phyloP scores from a whole-genome alignment of 2,888 invertebrate species.

The Lomographa bimaculata region DNA sequence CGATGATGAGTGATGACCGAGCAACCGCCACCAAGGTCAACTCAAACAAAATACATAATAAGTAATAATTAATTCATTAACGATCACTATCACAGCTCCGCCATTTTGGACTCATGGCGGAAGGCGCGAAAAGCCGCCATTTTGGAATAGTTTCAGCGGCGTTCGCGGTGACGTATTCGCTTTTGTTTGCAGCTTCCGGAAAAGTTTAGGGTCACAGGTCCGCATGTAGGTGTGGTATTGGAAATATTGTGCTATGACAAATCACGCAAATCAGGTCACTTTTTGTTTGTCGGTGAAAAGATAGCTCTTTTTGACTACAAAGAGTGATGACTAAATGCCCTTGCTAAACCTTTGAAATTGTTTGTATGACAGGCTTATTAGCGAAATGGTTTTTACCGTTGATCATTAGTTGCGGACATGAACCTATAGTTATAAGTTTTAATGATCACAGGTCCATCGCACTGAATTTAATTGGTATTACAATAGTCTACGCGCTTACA shows the following conservation, averaged over 20 bases:
- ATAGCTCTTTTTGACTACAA: no score
- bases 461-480: slow-evolving; percentile 28
- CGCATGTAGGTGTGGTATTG: slow-evolving; percentile 36
- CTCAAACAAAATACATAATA: slow-evolving; percentile 58
- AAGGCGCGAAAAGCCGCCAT: slow-evolving; percentile 51
- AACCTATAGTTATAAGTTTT: slow-evolving; percentile 22
- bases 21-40: slow-evolving; percentile 72
- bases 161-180: slow-evolving; percentile 37
- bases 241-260: slow-evolving; percentile 18
- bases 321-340: no score
- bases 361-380: not conserved
- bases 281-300: slow-evolving; percentile 1
- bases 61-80: slow-evolving; percentile 64
- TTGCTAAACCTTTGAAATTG: no score
- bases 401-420: slow-evolving; percentile 14
- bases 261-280: slow-evolving; percentile 12
- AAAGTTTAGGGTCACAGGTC: slow-evolving; percentile 66
- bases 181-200: slow-evolving; percentile 69
- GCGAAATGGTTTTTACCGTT: slow-evolving; percentile 6
- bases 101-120: slow-evolving; percentile 40
- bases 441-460: slow-evolving; percentile 35
- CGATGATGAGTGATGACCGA: slow-evolving; percentile 65
- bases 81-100: slow-evolving; percentile 32
- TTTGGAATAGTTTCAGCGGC: slow-evolving; percentile 34
- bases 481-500: slow-evolving; percentile 30